Conservation (phyloP, 2,113 vertebrate species). For the Oryzias celebensis region DNA sequence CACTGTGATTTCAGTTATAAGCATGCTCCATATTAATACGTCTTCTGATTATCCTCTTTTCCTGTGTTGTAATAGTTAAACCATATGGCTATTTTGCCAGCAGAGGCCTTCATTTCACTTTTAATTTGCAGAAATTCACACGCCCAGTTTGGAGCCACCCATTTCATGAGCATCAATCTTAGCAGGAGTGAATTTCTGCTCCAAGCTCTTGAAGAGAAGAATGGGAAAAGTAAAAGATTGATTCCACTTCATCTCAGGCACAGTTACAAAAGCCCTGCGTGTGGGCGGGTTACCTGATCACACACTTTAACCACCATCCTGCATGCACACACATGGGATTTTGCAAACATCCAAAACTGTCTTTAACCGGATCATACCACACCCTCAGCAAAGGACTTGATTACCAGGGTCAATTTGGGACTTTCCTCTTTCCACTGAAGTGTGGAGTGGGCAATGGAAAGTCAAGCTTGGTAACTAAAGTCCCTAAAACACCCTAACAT, state of each 20-base stretch:
- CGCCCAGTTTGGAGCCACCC: not conserved
- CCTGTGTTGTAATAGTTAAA: too few relatives aligned
- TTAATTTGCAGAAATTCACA: not conserved
- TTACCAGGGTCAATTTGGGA: constrained; percentile 81
- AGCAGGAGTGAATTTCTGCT: not conserved
- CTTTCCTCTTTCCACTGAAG: constrained; percentile 75
- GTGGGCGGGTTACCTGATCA: constrained; percentile 4
- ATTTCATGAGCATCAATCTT: not conserved
- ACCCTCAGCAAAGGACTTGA: constrained; percentile 36
- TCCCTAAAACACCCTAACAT: constrained; percentile 74
- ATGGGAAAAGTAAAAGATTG: not conserved
- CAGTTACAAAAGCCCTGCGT: not conserved
- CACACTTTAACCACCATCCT: not conserved
- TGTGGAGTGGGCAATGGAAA: constrained; percentile 66
- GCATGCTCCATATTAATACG: too few relatives aligned
- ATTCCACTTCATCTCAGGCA: not conserved
- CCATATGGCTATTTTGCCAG: too few relatives aligned
- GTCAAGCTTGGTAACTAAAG: constrained; percentile 68
- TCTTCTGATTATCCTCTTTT: too few relatives aligned
- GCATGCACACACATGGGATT: constrained; percentile 10
- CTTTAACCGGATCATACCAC: constrained; percentile 24
- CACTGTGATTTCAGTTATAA: too few relatives aligned
- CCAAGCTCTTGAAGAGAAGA: not conserved
- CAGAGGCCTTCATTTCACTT: not conserved
- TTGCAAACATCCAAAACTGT: constrained; percentile 7